These are phyloP conservation scores for Eupithecia subumbrata DNA, from an alignment of 2,888 invertebrate species.

Conservation along the genomic window DNA sequence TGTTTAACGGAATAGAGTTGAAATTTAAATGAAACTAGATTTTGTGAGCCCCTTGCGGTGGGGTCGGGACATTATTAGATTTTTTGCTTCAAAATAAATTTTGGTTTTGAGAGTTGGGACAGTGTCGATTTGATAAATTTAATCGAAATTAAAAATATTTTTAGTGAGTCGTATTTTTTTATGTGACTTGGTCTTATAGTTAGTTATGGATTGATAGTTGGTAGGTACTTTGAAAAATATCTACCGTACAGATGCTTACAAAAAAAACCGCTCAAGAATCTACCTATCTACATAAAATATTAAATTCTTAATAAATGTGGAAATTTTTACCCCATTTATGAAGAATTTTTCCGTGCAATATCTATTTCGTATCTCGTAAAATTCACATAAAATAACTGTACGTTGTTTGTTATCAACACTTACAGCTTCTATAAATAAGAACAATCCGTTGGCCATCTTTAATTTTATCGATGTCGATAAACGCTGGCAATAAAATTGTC, in stretches of 20 bases:
- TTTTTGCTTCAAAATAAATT: conserved; percentile 32
- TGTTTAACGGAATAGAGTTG: not conserved
- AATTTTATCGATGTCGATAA: conserved; percentile 40
- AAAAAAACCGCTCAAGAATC: too few species aligned
- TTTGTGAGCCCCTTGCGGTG: conserved; percentile 17
- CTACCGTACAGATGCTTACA: too few species aligned
- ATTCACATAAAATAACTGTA: not conserved
- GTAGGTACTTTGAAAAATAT: too few species aligned
- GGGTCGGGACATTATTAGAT: conserved; percentile 30
- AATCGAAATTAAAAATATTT: not conserved
- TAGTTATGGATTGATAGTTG: too few species aligned
- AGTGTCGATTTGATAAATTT: conserved; percentile 17
- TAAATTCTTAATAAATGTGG: too few species aligned
- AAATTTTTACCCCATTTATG: too few species aligned
- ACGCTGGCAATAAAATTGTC: conserved; percentile 3
- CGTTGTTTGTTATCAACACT: not conserved
- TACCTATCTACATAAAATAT: too few species aligned
- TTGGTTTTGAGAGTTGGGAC: conserved; percentile 19
- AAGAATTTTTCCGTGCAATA: not conserved
- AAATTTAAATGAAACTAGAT: not conserved
- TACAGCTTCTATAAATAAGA: conserved; percentile 5
- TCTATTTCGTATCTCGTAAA: not conserved
- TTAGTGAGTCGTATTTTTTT: not conserved
- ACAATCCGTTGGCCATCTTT: conserved; percentile 16
- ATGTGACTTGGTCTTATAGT: not conserved